phyloP scores from a whole-genome alignment of 2,888 invertebrate species.

The Tetragnatha montana region DNA sequence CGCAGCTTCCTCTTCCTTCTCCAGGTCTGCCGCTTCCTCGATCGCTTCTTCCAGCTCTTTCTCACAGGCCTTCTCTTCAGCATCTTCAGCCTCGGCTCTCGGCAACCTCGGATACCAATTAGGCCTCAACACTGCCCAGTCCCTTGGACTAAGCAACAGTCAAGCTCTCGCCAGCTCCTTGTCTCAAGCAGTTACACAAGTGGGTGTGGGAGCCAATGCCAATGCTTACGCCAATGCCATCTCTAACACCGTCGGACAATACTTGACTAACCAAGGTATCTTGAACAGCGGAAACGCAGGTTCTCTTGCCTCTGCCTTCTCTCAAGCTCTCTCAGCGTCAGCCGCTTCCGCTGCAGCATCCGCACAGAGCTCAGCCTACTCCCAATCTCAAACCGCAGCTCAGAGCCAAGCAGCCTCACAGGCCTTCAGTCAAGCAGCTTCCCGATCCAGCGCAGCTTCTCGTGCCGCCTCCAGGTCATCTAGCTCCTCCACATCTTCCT shows the following conservation, averaged over 20 bases:
- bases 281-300: conserved; percentile 2
- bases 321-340: conserved; percentile 5
- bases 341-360: conserved; percentile 6
- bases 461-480: background rate
- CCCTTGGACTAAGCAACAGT: conserved; percentile 7
- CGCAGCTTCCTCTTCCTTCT: background rate
- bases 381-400: too few species aligned
- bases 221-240: conserved; percentile 16
- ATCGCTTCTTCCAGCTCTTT: conserved; percentile 33
- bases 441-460: background rate
- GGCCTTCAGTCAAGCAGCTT: background rate
- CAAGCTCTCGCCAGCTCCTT: conserved; percentile 10
- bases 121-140: background rate
- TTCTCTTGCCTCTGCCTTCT: conserved; percentile 6
- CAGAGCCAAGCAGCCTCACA: background rate
- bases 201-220: conserved; percentile 23
- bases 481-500: background rate
- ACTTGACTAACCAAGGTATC: background rate
- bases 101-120: conserved; percentile 3
- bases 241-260: conserved; percentile 7
- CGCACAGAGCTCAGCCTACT: background rate
- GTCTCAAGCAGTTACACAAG: background rate
- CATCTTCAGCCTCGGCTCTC: conserved; percentile 11
- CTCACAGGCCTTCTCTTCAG: conserved; percentile 26
- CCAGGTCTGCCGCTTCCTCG: background rate